A percentile compares a stretch with the other conserved stretches of the same genome.
Conservation (phyloP, 2,113 vertebrate species). For the Lagopus leucura region DNA sequence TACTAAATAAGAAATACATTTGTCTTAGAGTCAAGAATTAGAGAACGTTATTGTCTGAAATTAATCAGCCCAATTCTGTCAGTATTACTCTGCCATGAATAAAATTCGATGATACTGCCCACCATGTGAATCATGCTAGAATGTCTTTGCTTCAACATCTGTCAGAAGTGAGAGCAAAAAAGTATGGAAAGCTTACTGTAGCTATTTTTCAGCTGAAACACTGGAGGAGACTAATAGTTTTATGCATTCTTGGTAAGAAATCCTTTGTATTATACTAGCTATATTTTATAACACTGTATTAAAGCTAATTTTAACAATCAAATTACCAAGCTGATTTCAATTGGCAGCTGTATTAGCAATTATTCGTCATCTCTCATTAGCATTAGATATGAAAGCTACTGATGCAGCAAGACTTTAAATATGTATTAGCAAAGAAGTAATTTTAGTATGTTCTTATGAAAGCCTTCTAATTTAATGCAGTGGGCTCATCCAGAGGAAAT, state of each 20-base stretch:
- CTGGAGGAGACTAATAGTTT: background rate
- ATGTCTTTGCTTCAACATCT: background rate
- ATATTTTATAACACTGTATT: background rate
- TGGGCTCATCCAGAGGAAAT: background rate
- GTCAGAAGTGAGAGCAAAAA: background rate
- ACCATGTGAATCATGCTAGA: background rate
- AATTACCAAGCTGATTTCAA: conserved; percentile 13
- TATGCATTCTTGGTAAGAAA: background rate
- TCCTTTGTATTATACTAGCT: background rate
- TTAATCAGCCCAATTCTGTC: background rate
- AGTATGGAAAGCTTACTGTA: background rate
- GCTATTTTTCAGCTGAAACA: background rate
- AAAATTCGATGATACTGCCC: background rate
- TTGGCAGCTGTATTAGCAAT: background rate
- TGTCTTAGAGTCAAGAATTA: background rate
- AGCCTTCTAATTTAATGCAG: conserved; percentile 2
- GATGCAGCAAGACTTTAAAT: background rate
- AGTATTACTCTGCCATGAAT: background rate
- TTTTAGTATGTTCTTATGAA: conserved; percentile 2
- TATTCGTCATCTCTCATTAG: conserved; percentile 1
- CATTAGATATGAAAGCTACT: background rate
- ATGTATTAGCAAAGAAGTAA: background rate
- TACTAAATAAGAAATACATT: background rate
- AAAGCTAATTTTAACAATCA: conserved; percentile 27
- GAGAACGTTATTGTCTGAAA: background rate